phyloP scores from a whole-genome alignment of 2,888 invertebrate species.

The Ormyrus nitidulus region DNA sequence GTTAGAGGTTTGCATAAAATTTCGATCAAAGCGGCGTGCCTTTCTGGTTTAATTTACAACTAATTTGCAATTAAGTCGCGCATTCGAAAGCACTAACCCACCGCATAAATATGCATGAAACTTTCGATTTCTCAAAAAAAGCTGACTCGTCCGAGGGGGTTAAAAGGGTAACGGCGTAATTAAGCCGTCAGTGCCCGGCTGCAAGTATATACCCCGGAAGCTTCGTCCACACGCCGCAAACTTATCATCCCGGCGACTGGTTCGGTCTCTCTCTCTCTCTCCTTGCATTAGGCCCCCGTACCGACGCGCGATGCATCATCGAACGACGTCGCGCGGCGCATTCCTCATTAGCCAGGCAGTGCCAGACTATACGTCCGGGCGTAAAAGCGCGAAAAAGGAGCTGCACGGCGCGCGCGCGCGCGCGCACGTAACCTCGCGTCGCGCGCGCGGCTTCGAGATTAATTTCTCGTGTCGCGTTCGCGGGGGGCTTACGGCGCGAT shows the following conservation, averaged over 20 bases:
- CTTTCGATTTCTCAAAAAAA: too few species aligned
- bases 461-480: constrained; percentile 15
- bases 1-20: too few species aligned
- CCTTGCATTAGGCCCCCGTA: background rate
- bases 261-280: background rate
- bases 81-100: too few species aligned
- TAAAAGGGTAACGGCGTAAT: background rate
- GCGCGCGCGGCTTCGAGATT: background rate
- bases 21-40: too few species aligned
- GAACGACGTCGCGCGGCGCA: background rate
- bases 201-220: too few species aligned
- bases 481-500: background rate
- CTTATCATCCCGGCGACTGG: constrained; percentile 23
- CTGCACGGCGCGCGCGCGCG: too few species aligned
- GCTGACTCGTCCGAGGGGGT: background rate
- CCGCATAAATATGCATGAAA: too few species aligned
- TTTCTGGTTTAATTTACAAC: too few species aligned
- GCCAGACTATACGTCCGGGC: too few species aligned
- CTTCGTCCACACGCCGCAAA: constrained; percentile 13
- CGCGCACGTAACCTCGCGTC: background rate
- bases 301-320: constrained; percentile 18
- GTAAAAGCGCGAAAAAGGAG: too few species aligned
- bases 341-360: too few species aligned
- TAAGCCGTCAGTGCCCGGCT: constrained; percentile 11
- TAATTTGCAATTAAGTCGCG: too few species aligned